Conservation (phyloP, 1,140 invertebrate species). For the Mycetomoellerius zeteki region DNA sequence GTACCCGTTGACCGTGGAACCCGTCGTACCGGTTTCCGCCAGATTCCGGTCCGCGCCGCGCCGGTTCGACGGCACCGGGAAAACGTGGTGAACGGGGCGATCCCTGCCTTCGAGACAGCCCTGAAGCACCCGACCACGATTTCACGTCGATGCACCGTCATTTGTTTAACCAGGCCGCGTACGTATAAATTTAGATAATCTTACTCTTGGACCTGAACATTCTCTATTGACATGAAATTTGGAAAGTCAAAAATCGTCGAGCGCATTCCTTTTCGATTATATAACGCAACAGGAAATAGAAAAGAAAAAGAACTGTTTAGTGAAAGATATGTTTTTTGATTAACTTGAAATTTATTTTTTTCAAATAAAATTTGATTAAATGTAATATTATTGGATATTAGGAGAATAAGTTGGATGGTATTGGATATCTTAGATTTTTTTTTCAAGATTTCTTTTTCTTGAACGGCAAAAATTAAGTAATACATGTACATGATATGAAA, state of each 20-base stretch:
- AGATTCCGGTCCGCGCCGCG: slow-evolving; percentile 49
- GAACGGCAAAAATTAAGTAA: too few species aligned
- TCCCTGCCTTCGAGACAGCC: slow-evolving; percentile 2
- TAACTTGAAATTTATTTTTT: not conserved
- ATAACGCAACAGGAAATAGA: not conserved
- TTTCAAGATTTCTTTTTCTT: too few species aligned
- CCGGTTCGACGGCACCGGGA: slow-evolving; percentile 48
- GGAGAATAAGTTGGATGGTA: too few species aligned
- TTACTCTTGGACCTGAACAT: not conserved
- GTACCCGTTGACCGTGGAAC: slow-evolving; percentile 59
- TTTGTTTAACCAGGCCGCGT: slow-evolving; percentile 22
- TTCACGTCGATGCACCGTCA: not conserved
- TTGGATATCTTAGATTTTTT: too few species aligned
- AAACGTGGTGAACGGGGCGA: slow-evolving; percentile 24
- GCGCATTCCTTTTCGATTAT: not conserved
- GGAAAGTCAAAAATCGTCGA: not conserved
- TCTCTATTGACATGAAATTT: not conserved
- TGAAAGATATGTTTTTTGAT: not conserved
- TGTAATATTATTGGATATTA: slow-evolving; percentile 3
- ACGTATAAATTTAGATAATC: slow-evolving; percentile 13
- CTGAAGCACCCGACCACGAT: not conserved
- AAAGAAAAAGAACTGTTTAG: not conserved
- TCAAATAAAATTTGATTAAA: not conserved
- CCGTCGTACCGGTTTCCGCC: slow-evolving; percentile 63
- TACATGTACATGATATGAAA: too few species aligned